Percentiles rank a stretch among this genome's conserved stretches.
phyloP scores from a whole-genome alignment of 2,888 invertebrate species.

The Malthinus flaveolus region DNA sequence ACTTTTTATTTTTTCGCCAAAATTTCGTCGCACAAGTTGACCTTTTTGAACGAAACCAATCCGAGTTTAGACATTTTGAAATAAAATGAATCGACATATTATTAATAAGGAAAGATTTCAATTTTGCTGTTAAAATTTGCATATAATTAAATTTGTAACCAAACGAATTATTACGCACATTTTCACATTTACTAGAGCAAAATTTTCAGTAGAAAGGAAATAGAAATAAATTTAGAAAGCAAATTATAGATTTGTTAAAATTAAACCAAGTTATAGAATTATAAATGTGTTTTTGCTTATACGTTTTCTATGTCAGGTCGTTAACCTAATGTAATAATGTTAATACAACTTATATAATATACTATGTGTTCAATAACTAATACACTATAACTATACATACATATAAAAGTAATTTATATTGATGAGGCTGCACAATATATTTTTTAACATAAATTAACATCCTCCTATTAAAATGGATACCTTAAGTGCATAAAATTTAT shows the following conservation, averaged over 20 bases:
- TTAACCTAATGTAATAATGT: slow-evolving; percentile 23
- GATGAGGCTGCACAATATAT: too few relatives aligned
- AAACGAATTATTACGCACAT: background rate
- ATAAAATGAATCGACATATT: too few relatives aligned
- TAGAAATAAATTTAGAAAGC: background rate
- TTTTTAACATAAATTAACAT: background rate
- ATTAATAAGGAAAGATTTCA: too few relatives aligned
- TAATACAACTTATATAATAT: slow-evolving; percentile 20
- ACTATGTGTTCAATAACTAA: background rate
- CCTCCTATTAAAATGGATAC: background rate
- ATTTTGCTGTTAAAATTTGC: too few relatives aligned
- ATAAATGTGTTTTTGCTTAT: background rate
- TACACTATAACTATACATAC: background rate
- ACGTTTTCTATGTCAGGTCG: slow-evolving; percentile 18
- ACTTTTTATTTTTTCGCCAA: too few relatives aligned
- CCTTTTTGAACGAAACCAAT: too few relatives aligned
- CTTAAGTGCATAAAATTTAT: too few relatives aligned
- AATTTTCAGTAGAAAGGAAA: background rate
- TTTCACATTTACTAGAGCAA: background rate
- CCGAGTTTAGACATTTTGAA: too few relatives aligned
- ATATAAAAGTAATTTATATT: too few relatives aligned
- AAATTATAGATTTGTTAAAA: background rate
- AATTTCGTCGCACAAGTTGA: too few relatives aligned
- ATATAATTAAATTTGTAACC: too few relatives aligned
- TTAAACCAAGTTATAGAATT: background rate